Base-by-base conservation (phyloP, 2,888 invertebrate species). In the Agrotis clavis region DNA sequence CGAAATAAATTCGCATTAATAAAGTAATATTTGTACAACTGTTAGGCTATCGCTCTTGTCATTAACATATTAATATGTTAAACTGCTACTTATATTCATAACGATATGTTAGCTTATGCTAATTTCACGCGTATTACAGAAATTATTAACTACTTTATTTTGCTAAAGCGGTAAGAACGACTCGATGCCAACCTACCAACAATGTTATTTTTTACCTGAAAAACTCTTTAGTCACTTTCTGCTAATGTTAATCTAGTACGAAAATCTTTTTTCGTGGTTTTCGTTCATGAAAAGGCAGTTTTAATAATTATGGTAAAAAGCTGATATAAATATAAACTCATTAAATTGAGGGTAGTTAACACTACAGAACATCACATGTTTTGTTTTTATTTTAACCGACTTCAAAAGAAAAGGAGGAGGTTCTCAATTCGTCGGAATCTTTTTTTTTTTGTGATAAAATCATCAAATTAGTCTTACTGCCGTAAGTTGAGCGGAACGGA, bases 11-110 rank as follows among this genome's bases (percentile, higher is more conserved):
- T 19, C 14, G n/a, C 18, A 51, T 25, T 21, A 25, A 1, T 0
- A 4, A 67, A 51, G 5, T 54, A 21, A 18, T 72, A 14, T 72
- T 77, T 73, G 21, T 59, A 35, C 77, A 73, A 18, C 35, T 73
- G 77, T 41, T n/a, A 51, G 57, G 14, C 18, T 45, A 47, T 35
- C 21, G 30, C 14, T 77, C 16, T 14, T 74, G 18, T 56, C 47
- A n/a, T 57, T 69, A 14, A 45, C 70, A 67, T 50, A 41, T 9
- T 45, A 48, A 35, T 50, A 57, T 51, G 48, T n/a, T 50, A 57
- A 51, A 1, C 21, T 30, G 30, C 54, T 30, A 57, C 56, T 11
- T 57, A 21, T 0, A n/a, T n/a, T 21, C 13, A 7, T 57, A 56
- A 45, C 4, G 7, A 18, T 13, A 19, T 67, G 66, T 21, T 71